phyloP scores from a whole-genome alignment of 2,888 invertebrate species.

The Pammene fasciana region DNA sequence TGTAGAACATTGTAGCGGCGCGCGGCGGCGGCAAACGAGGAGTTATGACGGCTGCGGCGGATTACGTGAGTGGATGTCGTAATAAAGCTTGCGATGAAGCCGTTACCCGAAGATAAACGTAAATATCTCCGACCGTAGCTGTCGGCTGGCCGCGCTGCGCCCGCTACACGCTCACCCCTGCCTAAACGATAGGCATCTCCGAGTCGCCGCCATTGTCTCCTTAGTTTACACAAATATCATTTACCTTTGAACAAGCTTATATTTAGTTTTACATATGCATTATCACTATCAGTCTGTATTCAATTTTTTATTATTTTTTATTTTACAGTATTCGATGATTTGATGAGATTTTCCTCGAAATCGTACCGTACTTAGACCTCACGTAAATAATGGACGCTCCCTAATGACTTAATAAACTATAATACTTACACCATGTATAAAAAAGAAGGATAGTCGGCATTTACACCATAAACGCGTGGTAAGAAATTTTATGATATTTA shows the following conservation, averaged over 20 bases:
- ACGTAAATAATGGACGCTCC: no score
- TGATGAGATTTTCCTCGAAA: no score
- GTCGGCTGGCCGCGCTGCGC: slow-evolving; percentile 60
- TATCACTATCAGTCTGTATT: no score
- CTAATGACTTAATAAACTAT: not conserved
- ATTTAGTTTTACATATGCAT: slow-evolving; percentile 1
- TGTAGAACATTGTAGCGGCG: slow-evolving; percentile 78
- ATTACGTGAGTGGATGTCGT: slow-evolving; percentile 84
- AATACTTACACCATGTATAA: no score
- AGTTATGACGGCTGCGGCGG: slow-evolving; percentile 82
- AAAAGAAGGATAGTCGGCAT: no score
- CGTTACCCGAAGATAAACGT: slow-evolving; percentile 83
- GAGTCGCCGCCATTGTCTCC: slow-evolving; percentile 1
- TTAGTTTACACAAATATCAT: not conserved
- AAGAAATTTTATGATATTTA: no score
- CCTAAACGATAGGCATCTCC: slow-evolving; percentile 22
- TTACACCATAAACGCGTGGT: no score
- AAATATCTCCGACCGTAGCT: slow-evolving; percentile 78
- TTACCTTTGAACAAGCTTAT: not conserved
- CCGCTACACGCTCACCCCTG: slow-evolving; percentile 48
- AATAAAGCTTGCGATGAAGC: slow-evolving; percentile 84
- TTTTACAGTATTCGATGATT: not conserved
- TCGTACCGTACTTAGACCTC: no score
- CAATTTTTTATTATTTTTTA: not conserved
- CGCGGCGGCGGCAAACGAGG: slow-evolving; percentile 73